Percentiles rank a stretch among this genome's conserved stretches.
These are phyloP conservation scores for Lepus americanus DNA, from an alignment of 2,113 vertebrate genomes.

Conservation along the genomic window DNA sequence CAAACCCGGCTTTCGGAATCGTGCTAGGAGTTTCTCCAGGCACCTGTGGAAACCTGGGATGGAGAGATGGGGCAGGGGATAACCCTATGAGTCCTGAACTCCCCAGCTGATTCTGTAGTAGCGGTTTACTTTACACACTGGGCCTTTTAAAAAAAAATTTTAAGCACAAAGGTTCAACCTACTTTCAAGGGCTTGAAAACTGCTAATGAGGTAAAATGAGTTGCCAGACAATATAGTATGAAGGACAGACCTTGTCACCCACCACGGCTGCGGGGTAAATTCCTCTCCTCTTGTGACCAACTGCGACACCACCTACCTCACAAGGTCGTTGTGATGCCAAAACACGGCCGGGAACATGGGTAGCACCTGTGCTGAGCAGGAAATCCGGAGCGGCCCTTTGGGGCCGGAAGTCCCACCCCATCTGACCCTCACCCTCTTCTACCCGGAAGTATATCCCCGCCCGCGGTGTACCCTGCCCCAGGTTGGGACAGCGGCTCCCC, in stretches of 20 bases:
- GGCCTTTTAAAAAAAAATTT: not conserved
- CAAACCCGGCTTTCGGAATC: not conserved
- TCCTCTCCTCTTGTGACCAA: not conserved
- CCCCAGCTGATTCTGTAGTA: not conserved
- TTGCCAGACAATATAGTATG: not conserved
- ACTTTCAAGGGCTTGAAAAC: slow-evolving; percentile 29
- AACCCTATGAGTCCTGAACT: not conserved
- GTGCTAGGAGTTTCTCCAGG: not conserved
- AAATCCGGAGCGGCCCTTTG: fast-evolving
- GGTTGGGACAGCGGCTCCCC: fast-evolving
- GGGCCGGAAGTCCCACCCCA: not conserved
- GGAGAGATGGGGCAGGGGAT: not conserved
- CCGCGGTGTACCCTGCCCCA: fast-evolving
- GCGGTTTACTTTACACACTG: not conserved
- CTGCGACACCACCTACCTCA: not conserved
- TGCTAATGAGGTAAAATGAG: not conserved
- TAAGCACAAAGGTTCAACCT: not conserved
- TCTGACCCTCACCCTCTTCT: fast-evolving
- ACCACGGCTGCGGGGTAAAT: not conserved
- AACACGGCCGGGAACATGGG: fast-evolving
- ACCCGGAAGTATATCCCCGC: not conserved
- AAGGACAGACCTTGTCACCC: not conserved
- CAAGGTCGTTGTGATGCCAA: not conserved
- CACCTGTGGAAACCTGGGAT: not conserved
- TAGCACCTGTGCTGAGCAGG: fast-evolving